phyloP scores from a whole-genome alignment of 2,797 vertebrate species.

The Acanthopagrus latus region DNA sequence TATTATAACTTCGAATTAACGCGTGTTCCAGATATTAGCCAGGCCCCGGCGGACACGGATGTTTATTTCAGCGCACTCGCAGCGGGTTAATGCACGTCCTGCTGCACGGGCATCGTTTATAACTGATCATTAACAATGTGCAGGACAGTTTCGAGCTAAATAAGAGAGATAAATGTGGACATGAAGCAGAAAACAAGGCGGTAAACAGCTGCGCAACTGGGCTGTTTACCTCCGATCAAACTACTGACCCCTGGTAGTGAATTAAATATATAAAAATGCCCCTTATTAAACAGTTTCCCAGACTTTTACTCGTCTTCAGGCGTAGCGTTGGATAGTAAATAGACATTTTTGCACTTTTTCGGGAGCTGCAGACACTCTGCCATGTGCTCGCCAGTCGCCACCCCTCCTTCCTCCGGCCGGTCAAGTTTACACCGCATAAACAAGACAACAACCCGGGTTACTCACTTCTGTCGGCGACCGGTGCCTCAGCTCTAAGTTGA shows the following conservation, averaged over 20 bases:
- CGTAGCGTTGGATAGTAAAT: rapidly evolving
- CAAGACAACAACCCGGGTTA: slow-evolving; percentile 16
- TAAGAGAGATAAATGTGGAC: rapidly evolving
- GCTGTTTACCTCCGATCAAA: background rate
- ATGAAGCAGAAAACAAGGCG: background rate
- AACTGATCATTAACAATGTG: background rate
- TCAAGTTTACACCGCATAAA: slow-evolving; percentile 42
- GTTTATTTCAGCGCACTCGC: background rate
- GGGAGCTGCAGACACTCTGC: slow-evolving; percentile 28
- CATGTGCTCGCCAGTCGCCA: slow-evolving; percentile 76
- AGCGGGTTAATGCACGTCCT: background rate
- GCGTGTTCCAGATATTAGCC: slow-evolving; percentile 42
- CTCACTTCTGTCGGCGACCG: slow-evolving; percentile 92
- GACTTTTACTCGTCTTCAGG: rapidly evolving
- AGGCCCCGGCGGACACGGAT: slow-evolving; percentile 18
- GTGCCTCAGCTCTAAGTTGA: slow-evolving; percentile 91
- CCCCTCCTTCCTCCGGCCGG: slow-evolving; percentile 53
- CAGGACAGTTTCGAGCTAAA: rapidly evolving
- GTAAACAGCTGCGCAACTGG: slow-evolving; percentile 7
- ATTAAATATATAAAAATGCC: rapidly evolving
- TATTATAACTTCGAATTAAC: background rate
- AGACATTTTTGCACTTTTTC: background rate
- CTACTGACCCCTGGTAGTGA: rapidly evolving
- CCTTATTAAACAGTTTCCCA: rapidly evolving
- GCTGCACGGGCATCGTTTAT: rapidly evolving